Percentiles rank a stretch among this genome's conserved stretches.
Evolutionary conservation across 1,140 invertebrate genomes (phyloP).

Genomic region (Condylostylus longicornis): DNA sequence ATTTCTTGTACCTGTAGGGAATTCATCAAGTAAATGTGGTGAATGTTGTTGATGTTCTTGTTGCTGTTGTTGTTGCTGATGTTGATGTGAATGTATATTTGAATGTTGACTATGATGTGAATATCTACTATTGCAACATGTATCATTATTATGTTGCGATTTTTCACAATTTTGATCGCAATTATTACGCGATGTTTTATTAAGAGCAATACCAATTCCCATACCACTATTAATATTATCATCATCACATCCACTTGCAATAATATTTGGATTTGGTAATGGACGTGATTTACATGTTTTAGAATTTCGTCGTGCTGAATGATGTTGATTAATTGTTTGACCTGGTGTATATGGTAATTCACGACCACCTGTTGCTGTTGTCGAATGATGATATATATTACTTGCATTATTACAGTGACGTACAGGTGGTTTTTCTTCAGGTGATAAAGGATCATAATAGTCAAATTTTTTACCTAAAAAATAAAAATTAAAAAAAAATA

Average conservation of each 20-base stretch:
- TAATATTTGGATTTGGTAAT: too few species aligned
- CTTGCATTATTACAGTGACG: too few species aligned
- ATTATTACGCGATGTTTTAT: too few species aligned
- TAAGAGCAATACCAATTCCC: background rate
- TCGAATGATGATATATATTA: background rate
- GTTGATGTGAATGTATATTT: constrained; percentile 13
- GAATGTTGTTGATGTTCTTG: background rate
- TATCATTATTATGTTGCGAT: too few species aligned
- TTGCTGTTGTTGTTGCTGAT: constrained; percentile 8
- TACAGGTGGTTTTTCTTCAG: constrained; percentile 9
- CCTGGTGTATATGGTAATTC: background rate
- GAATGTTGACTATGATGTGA: constrained; percentile 8
- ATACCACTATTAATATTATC: background rate
- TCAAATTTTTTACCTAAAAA: constrained; percentile 21
- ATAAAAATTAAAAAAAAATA: constrained; percentile 3
- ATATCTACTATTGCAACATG: constrained; percentile 24
- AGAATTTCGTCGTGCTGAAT: background rate
- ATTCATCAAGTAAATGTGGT: background rate
- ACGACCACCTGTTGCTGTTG: too few species aligned
- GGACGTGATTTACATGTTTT: too few species aligned
- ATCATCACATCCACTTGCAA: too few species aligned
- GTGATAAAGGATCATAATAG: constrained; percentile 29
- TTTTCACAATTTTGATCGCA: background rate
- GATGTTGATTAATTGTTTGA: background rate
- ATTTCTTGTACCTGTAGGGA: background rate